A percentile compares a stretch with the other conserved stretches of the same genome.
Evolutionary conservation across 1,140 invertebrate species (phyloP).

Genomic region (Samia ricini): DNA sequence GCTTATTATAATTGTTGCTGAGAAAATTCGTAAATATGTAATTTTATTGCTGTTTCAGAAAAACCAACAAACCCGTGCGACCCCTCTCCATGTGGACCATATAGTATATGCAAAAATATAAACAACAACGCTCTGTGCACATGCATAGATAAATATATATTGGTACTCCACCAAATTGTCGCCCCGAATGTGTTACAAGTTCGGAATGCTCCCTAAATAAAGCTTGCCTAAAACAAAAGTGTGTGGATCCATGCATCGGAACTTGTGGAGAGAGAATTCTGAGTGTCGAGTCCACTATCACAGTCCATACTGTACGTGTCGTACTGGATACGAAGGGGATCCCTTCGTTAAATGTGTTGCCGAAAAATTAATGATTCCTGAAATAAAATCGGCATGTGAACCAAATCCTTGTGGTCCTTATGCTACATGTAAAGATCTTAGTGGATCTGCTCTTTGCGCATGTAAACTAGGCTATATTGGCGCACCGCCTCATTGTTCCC

Average conservation of each 20-base stretch:
- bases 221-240: conserved; percentile 82
- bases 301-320: conserved; percentile 82
- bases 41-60: conserved; percentile 31
- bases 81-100: conserved; percentile 82
- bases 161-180: conserved; percentile 85
- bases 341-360: conserved; percentile 79
- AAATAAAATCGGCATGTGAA: conserved; percentile 76
- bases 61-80: conserved; percentile 75
- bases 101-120: conserved; percentile 82
- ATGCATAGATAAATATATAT: conserved; percentile 82
- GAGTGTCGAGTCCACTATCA: conserved; percentile 84
- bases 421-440: conserved; percentile 78
- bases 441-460: conserved; percentile 79
- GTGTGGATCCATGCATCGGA: conserved; percentile 83
- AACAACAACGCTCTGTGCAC: conserved; percentile 82
- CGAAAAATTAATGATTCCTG: conserved; percentile 55
- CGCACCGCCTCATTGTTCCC: conserved; percentile 80
- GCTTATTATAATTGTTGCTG: not conserved
- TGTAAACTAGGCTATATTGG: conserved; percentile 81
- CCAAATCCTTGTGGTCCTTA: conserved; percentile 83
- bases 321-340: conserved; percentile 80
- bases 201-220: conserved; percentile 82
- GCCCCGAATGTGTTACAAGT: conserved; percentile 84
- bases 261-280: conserved; percentile 85
- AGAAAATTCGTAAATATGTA: not conserved